Percentiles rank a stretch among this genome's conserved stretches.
Evolutionary conservation across 2,797 vertebrate genomes (phyloP).

Genomic region (Lithobates pipiens): DNA sequence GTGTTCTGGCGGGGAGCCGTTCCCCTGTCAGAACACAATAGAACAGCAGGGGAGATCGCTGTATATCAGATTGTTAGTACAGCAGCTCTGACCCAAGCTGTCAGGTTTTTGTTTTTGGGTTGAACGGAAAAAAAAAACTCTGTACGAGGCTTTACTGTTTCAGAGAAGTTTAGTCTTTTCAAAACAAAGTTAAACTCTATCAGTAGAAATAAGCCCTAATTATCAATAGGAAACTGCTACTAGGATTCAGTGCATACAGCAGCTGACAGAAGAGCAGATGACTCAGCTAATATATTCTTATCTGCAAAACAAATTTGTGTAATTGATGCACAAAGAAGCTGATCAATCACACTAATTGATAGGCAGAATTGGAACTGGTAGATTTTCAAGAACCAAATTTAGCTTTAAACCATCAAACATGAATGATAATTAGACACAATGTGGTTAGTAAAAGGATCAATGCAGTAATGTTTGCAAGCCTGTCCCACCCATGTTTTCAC

Average conservation of each 20-base stretch:
- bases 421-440: conserved; percentile 31
- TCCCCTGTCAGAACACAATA: no score
- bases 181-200: not conserved
- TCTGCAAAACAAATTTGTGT: conserved; percentile 34
- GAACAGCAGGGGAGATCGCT: no score
- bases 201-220: not conserved
- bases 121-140: no score
- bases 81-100: no score
- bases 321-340: conserved; percentile 37
- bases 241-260: not conserved
- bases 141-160: no score
- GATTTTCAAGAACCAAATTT: conserved; percentile 16
- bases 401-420: conserved; percentile 4
- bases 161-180: not conserved
- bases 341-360: conserved; percentile 60
- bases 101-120: no score
- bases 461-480: not conserved
- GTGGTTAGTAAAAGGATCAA: not conserved
- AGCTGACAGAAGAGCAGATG: conserved; percentile 23
- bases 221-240: not conserved
- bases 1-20: no score
- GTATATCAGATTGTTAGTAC: no score
- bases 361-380: conserved; percentile 27
- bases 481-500: no score
- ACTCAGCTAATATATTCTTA: conserved; percentile 27